phyloP scores from a whole-genome alignment of 1,140 invertebrate species.

The Heliothis virescens region DNA sequence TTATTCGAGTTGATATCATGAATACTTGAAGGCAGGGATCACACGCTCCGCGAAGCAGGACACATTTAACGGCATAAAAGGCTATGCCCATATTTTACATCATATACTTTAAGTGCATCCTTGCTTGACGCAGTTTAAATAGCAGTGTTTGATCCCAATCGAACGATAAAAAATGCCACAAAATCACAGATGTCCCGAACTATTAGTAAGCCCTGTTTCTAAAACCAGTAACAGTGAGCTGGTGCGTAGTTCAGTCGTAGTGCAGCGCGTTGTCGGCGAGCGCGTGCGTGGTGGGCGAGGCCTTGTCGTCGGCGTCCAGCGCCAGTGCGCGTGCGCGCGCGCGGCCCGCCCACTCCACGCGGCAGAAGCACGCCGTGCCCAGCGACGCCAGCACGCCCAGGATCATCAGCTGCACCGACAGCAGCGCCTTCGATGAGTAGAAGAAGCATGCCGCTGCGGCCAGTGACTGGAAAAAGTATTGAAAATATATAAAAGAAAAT shows the following conservation, averaged over 20 bases:
- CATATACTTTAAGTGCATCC: no score
- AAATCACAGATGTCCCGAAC: no score
- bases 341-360: conserved; percentile 90
- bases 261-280: conserved; percentile 73
- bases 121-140: no score
- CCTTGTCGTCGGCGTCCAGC: conserved; percentile 69
- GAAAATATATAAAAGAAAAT: no score
- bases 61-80: no score
- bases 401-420: conserved; percentile 94
- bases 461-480: conserved; percentile 89
- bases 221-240: conserved; percentile 14
- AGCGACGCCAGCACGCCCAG: conserved; percentile 90
- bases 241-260: conserved; percentile 70
- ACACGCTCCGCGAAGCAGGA: no score
- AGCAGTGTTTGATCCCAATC: no score
- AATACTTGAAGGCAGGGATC: not conserved
- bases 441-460: conserved; percentile 96
- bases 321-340: conserved; percentile 67
- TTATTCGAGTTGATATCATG: not conserved
- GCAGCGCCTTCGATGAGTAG: conserved; percentile 92
- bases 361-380: conserved; percentile 93
- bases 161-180: no score
- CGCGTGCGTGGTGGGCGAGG: conserved; percentile 67
- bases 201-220: conserved; percentile 4
- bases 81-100: no score